phyloP scores from a whole-genome alignment of 2,888 invertebrate genomes.

The Lasioglossum villosulum region DNA sequence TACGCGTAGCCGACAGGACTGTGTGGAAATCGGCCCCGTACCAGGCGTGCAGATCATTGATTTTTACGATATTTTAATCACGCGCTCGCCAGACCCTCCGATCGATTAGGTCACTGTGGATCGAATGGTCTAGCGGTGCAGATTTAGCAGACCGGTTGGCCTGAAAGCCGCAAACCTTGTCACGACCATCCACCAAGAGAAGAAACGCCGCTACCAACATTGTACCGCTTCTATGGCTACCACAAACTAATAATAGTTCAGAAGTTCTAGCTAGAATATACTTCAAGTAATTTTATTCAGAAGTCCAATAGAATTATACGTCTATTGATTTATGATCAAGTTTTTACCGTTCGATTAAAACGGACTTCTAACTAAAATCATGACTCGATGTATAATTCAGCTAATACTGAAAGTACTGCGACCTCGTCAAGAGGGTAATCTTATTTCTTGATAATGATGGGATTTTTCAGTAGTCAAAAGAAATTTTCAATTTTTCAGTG shows the following conservation, averaged over 20 bases:
- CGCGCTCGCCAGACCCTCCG: neutral
- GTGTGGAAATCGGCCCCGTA: slow-evolving; percentile 17
- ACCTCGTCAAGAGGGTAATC: too few species aligned
- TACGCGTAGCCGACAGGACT: slow-evolving; percentile 17
- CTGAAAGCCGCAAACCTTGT: neutral
- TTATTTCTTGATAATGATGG: too few species aligned
- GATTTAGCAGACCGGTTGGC: slow-evolving; percentile 13
- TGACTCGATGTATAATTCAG: too few species aligned
- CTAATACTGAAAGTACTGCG: too few species aligned
- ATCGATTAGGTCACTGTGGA: neutral
- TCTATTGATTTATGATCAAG: too few species aligned
- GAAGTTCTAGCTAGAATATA: neutral
- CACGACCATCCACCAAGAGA: neutral
- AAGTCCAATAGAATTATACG: neutral
- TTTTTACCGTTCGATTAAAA: too few species aligned
- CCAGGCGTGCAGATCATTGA: slow-evolving; percentile 10
- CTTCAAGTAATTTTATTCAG: neutral
- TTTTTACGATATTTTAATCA: slow-evolving; percentile 7
- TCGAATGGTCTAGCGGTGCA: neutral
- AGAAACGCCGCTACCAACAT: neutral
- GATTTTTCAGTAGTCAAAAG: too few species aligned
- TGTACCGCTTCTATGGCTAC: neutral
- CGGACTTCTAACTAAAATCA: too few species aligned
- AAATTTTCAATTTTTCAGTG: too few species aligned
- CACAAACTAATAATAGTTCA: neutral